Conservation (phyloP, 2,888 invertebrate genomes). For the Spatulosminthurus flaviceps region DNA sequence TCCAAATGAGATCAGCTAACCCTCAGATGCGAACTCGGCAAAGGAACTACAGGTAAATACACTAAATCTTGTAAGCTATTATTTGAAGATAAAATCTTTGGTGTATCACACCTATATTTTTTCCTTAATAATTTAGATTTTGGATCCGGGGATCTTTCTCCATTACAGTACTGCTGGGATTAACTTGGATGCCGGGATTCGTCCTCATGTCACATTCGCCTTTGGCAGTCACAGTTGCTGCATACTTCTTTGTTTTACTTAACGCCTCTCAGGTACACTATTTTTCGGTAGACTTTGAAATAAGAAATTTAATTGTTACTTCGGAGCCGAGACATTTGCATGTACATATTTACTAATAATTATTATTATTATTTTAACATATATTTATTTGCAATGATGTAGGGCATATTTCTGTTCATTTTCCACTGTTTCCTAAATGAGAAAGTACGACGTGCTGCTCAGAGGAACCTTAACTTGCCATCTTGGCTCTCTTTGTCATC, state of each 20-base stretch:
- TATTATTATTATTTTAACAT: too few species aligned
- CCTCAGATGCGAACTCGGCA: conserved; percentile 38
- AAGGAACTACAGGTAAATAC: conserved; percentile 54
- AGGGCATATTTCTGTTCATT: conserved; percentile 61
- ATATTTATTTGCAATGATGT: too few species aligned
- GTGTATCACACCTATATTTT: too few species aligned
- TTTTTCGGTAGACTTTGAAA: too few species aligned
- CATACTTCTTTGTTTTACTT: conserved; percentile 46
- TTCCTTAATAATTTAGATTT: conserved; percentile 46
- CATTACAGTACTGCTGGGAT: conserved; percentile 46
- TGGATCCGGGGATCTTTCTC: conserved; percentile 49
- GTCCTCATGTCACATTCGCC: conserved; percentile 31
- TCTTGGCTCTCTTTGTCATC: conserved; percentile 62
- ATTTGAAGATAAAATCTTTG: too few species aligned
- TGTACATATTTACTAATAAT: neutral
- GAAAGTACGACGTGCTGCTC: conserved; percentile 55
- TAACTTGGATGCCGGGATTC: conserved; percentile 51
- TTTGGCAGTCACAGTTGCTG: conserved; percentile 28
- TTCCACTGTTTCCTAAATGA: conserved; percentile 61
- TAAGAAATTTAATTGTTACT: too few species aligned
- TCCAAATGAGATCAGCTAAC: conserved; percentile 51
- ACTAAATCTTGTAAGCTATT: too few species aligned
- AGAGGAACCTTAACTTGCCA: conserved; percentile 50
- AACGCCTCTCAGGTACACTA: conserved; percentile 54
- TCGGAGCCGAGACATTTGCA: too few species aligned